Conservation (phyloP, 2,113 vertebrate genomes). For the Rhynchomys soricoides region DNA sequence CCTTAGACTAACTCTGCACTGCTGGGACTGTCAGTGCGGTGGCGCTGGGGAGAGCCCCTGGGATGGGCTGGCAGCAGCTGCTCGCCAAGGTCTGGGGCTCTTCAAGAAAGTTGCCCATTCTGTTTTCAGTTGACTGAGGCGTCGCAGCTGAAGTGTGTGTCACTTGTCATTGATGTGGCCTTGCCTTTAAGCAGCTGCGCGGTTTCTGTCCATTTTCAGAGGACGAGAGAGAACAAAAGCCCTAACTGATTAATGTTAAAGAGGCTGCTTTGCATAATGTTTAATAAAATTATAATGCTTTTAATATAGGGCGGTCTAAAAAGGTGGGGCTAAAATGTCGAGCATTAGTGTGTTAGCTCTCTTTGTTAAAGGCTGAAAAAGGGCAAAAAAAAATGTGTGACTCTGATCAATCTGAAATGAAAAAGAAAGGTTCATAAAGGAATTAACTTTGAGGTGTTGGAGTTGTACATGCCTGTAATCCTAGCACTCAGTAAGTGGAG, state of each 20-base stretch:
- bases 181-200: background rate
- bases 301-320: background rate
- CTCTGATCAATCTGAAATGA: background rate
- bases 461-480: background rate
- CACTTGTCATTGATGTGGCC: constrained; percentile 1
- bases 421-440: background rate
- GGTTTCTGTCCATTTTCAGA: constrained; percentile 22
- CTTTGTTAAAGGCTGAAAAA: constrained; percentile 38
- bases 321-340: constrained; percentile 10
- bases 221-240: constrained; percentile 28
- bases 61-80: constrained; percentile 59
- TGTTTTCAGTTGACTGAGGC: background rate
- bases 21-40: constrained; percentile 57
- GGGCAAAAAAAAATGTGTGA: background rate
- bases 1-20: constrained; percentile 73
- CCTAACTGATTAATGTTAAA: constrained; percentile 22
- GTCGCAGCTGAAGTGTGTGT: background rate
- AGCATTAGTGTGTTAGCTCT: background rate
- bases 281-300: constrained; percentile 2
- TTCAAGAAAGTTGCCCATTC: background rate
- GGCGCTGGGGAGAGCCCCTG: constrained; percentile 63
- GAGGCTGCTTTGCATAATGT: background rate
- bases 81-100: constrained; percentile 47
- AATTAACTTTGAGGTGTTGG: background rate
- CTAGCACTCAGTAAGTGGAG: background rate